Evolutionary conservation across 2,888 invertebrate genomes (phyloP).

Genomic region (Gastrophysa polygoni): DNA sequence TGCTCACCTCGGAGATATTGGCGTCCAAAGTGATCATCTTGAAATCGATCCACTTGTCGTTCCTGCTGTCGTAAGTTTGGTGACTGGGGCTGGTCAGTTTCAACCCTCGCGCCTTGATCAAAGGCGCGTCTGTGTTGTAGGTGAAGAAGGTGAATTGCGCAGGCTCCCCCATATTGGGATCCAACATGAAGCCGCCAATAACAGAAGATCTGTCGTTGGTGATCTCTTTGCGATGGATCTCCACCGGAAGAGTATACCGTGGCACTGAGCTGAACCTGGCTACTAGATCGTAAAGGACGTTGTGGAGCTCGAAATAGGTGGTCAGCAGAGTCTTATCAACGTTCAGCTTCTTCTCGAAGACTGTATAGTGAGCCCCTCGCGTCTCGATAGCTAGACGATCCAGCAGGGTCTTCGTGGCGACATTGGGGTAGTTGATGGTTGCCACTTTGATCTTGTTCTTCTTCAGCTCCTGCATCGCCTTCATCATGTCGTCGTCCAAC

Average conservation of each 20-base stretch:
- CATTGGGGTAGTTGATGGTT: conserved; percentile 63
- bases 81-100: conserved; percentile 62
- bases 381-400: conserved; percentile 59
- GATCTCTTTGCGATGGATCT: conserved; percentile 62
- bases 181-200: conserved; percentile 63
- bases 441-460: conserved; percentile 60
- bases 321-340: conserved; percentile 60
- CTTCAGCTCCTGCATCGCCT: conserved; percentile 56
- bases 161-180: conserved; percentile 61
- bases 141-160: conserved; percentile 62
- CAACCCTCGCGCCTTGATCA: conserved; percentile 61
- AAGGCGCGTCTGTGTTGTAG: conserved; percentile 61
- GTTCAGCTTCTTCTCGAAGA: conserved; percentile 62
- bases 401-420: conserved; percentile 56
- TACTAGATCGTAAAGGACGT: conserved; percentile 60
- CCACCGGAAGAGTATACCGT: conserved; percentile 58
- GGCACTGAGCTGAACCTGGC: conserved; percentile 60
- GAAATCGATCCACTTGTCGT: conserved; percentile 60
- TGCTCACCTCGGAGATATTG: conserved; percentile 58
- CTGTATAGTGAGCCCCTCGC: conserved; percentile 59
- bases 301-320: conserved; percentile 63
- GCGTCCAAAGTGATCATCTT: conserved; percentile 62
- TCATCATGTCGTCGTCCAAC: conserved; percentile 54
- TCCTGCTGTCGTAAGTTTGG: conserved; percentile 57
- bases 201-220: conserved; percentile 60